phyloP scores from a whole-genome alignment of 53 echinoderm and acorn worm genomes.

The Hippasteria phrygiana region DNA sequence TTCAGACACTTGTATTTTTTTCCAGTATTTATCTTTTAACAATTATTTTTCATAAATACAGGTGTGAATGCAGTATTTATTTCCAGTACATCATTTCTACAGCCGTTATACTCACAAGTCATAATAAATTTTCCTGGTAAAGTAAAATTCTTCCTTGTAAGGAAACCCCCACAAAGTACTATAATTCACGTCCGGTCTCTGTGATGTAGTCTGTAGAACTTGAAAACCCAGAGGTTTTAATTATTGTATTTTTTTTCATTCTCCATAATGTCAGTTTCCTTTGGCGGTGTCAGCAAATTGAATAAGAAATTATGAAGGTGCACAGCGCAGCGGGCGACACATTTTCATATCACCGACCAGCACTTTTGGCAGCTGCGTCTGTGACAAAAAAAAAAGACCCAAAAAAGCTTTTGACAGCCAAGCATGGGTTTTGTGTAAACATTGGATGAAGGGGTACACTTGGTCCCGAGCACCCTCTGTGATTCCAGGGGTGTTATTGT shows the following conservation, averaged over 20 bases:
- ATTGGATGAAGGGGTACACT: background rate
- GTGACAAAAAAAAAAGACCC: background rate
- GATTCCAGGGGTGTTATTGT: slow-evolving; percentile 36
- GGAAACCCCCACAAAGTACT: background rate
- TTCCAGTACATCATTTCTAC: background rate
- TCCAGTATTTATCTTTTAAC: background rate
- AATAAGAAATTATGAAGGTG: slow-evolving; percentile 10
- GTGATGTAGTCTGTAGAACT: background rate
- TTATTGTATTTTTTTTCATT: background rate
- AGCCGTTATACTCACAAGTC: background rate
- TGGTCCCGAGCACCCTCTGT: background rate
- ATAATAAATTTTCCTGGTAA: background rate
- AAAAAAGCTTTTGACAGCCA: slow-evolving; percentile 11
- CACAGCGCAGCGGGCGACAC: background rate
- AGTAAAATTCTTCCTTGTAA: background rate
- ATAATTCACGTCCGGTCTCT: background rate
- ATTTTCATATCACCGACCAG: slow-evolving; percentile 7
- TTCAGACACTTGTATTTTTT: too few relatives aligned
- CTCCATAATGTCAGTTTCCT: background rate
- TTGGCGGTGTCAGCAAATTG: slow-evolving; percentile 15
- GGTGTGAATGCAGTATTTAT: too few relatives aligned
- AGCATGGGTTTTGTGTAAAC: slow-evolving; percentile 52
- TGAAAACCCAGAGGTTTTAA: background rate
- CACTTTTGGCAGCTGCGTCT: slow-evolving; percentile 33
- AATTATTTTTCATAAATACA: background rate